Percentiles rank a stretch among this genome's conserved stretches.
phyloP scores from a whole-genome alignment of 2,797 vertebrate species.

The Tadarida brasiliensis region DNA sequence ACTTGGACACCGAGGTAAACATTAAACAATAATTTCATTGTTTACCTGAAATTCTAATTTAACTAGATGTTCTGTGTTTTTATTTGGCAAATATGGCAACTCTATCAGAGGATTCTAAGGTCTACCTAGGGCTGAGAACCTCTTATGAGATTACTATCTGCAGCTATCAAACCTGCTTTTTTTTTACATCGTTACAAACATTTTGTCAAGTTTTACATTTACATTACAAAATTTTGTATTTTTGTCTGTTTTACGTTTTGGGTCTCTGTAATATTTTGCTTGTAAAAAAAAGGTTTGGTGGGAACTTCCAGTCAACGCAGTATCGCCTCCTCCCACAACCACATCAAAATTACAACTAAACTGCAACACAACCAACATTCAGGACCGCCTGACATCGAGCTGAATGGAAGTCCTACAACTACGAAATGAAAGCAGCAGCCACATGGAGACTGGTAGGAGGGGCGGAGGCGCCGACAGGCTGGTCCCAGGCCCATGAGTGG shows the following conservation, averaged over 20 bases:
- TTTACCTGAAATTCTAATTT: constrained; percentile 17
- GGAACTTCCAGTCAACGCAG: no score
- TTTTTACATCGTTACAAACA: neutral
- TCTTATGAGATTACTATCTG: neutral
- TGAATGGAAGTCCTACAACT: no score
- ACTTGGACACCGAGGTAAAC: neutral
- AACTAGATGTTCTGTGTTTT: neutral
- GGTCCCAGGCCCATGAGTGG: no score
- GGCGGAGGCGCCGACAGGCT: no score
- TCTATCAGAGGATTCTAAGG: neutral
- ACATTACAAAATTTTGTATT: neutral
- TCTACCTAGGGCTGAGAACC: neutral
- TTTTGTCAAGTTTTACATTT: neutral
- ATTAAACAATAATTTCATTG: constrained; percentile 5
- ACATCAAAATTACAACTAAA: no score
- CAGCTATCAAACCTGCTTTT: neutral
- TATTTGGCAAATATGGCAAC: neutral
- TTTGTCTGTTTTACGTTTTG: neutral
- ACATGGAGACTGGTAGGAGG: no score
- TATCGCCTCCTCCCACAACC: no score
- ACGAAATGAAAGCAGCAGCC: no score
- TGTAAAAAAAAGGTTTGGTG: neutral
- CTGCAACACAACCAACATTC: no score
- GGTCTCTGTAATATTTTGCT: neutral
- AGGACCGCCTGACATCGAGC: no score